These are phyloP conservation scores for Corbicula japonica DNA, from an alignment of 2,888 invertebrate genomes.

Conservation along the genomic window DNA sequence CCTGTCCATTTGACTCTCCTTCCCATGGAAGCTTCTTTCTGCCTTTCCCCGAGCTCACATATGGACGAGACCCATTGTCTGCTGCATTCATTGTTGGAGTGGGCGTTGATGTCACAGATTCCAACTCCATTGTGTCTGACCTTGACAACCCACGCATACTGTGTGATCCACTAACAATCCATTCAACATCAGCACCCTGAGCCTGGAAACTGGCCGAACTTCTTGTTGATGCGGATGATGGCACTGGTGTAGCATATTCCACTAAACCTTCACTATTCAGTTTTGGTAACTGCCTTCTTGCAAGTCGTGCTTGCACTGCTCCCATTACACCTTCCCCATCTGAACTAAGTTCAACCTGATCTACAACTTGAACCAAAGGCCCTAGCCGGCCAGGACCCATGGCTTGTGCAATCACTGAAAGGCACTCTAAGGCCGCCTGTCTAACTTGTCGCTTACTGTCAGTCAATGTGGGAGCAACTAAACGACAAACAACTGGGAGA, in stretches of 20 bases:
- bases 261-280: constrained; percentile 91
- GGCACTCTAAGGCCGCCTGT: constrained; percentile 92
- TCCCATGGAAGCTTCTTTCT: constrained; percentile 85
- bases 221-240: constrained; percentile 86
- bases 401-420: constrained; percentile 93
- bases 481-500: constrained; percentile 86
- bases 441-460: constrained; percentile 92
- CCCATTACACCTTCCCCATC: constrained; percentile 88
- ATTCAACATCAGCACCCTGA: constrained; percentile 91
- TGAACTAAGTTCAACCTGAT: constrained; percentile 86
- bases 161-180: constrained; percentile 89
- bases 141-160: constrained; percentile 74
- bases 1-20: constrained; percentile 70
- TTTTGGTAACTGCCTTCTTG: constrained; percentile 91
- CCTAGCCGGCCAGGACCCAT: constrained; percentile 89
- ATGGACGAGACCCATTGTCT: constrained; percentile 74
- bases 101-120: constrained; percentile 81
- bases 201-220: constrained; percentile 71
- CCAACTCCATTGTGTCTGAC: constrained; percentile 80
- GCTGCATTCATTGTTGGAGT: constrained; percentile 75
- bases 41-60: constrained; percentile 84
- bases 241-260: constrained; percentile 91
- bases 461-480: constrained; percentile 87
- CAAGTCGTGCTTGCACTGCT: constrained; percentile 92
- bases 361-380: constrained; percentile 88